Conservation (phyloP, 2,113 vertebrate species). For the Stigmatopora nigra region DNA sequence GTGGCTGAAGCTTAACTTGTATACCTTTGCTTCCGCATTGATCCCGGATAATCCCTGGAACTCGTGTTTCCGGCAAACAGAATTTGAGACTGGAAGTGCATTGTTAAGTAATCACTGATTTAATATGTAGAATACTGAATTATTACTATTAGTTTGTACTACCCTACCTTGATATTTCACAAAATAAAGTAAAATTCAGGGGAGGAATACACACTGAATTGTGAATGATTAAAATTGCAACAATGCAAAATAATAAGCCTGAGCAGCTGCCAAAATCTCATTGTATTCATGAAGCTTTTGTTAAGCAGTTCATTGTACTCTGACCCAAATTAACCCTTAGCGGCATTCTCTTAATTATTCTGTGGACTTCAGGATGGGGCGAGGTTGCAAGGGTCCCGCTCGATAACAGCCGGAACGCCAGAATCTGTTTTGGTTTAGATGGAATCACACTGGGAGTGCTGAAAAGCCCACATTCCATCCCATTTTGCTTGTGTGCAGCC, state of each 20-base stretch:
- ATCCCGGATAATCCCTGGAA: conserved; percentile 2
- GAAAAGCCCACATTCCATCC: conserved; percentile 68
- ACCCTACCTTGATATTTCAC: neutral
- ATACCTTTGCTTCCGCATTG: conserved; percentile 5
- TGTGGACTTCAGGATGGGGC: conserved; percentile 3
- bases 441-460: conserved; percentile 57
- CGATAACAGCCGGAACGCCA: conserved; percentile 10
- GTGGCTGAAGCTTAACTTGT: conserved; percentile 4
- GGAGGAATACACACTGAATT: neutral
- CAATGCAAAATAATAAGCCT: conserved; percentile 17
- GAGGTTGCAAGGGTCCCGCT: neutral
- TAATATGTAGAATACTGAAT: neutral
- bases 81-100: conserved; percentile 4
- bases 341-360: conserved; percentile 9
- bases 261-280: conserved; percentile 7
- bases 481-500: conserved; percentile 53
- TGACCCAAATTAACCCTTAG: conserved; percentile 20
- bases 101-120: neutral
- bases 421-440: conserved; percentile 63
- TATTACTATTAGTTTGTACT: neutral
- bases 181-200: neutral
- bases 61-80: conserved; percentile 1
- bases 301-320: conserved; percentile 9
- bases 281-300: conserved; percentile 12
- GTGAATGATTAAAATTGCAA: conserved; percentile 5